Evolutionary conservation across 30 jellyfish, hydroid and myxozoan species (phyloP).

Genomic region (Phacellophora camtschatica): DNA sequence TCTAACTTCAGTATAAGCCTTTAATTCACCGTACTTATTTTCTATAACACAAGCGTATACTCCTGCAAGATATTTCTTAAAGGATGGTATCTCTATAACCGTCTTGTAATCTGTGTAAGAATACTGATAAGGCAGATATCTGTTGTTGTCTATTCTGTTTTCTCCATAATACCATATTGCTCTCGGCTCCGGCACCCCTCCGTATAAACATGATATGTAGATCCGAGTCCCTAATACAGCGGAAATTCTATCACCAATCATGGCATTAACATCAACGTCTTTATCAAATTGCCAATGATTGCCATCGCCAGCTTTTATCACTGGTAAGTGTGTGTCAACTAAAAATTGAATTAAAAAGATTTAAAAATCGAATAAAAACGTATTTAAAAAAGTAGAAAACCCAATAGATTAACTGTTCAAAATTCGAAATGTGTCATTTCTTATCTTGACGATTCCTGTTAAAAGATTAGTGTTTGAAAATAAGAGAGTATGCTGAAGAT

Average conservation of each 20-base stretch:
- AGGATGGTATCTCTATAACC: conserved; percentile 26
- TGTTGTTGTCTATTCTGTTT: conserved; percentile 43
- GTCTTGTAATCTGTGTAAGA: conserved; percentile 61
- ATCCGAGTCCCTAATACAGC: conserved; percentile 66
- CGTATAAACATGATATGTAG: conserved; percentile 42
- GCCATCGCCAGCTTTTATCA: conserved; percentile 50
- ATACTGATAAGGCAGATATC: conserved; percentile 6
- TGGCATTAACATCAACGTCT: conserved; percentile 4
- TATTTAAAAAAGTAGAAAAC: too few species aligned
- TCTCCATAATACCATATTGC: conserved; percentile 70
- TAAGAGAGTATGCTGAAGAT: too few species aligned
- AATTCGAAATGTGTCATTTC: too few species aligned
- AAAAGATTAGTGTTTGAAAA: too few species aligned
- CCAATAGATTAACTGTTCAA: too few species aligned
- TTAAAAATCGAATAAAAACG: too few species aligned
- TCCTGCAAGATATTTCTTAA: conserved; percentile 49
- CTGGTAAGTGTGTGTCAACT: conserved; percentile 30
- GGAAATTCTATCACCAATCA: conserved; percentile 75
- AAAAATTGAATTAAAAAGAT: too few species aligned
- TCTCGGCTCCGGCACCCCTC: conserved; percentile 86
- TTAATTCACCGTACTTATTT: conserved; percentile 52
- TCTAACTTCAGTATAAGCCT: conserved; percentile 56
- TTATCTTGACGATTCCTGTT: too few species aligned
- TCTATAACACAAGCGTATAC: conserved; percentile 56
- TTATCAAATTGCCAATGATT: conserved; percentile 65